These are phyloP conservation scores for Pharmacophagus antenor DNA, from an alignment of 2,888 invertebrate genomes.

Conservation along the genomic window DNA sequence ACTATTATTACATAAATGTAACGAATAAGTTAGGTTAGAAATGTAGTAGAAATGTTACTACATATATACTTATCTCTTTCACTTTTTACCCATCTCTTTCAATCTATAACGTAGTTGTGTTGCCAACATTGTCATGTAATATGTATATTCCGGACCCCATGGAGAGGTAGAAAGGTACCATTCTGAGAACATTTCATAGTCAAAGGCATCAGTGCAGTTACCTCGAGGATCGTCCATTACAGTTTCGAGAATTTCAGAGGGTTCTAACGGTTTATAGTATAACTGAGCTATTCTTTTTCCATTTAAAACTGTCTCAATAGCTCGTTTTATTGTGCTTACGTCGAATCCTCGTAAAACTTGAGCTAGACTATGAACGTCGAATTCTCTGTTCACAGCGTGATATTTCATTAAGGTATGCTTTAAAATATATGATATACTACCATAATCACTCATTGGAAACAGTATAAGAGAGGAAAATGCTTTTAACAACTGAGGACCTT, in stretches of 20 bases:
- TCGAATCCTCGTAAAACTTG: slow-evolving; percentile 79
- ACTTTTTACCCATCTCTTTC: slow-evolving; percentile 60
- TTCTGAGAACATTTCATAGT: slow-evolving; percentile 66
- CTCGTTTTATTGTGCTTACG: slow-evolving; percentile 68
- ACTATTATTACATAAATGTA: too few species aligned
- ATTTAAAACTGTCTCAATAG: slow-evolving; percentile 64
- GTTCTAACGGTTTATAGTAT: slow-evolving; percentile 72
- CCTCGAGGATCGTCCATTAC: slow-evolving; percentile 56
- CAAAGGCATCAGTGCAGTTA: slow-evolving; percentile 60
- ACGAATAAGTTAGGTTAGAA: too few species aligned
- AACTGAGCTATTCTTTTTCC: slow-evolving; percentile 76
- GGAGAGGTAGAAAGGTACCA: slow-evolving; percentile 72
- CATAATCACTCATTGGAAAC: slow-evolving; percentile 81
- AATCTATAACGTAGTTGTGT: slow-evolving; percentile 55
- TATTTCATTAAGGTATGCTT: slow-evolving; percentile 80
- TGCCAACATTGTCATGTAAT: slow-evolving; percentile 58
- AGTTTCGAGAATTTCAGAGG: slow-evolving; percentile 72
- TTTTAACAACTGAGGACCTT: slow-evolving; percentile 69
- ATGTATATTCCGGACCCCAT: slow-evolving; percentile 53
- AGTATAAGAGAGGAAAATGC: slow-evolving; percentile 80
- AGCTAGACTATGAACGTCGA: slow-evolving; percentile 81
- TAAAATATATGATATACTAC: slow-evolving; percentile 78
- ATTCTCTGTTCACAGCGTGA: slow-evolving; percentile 79
- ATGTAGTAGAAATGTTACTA: too few species aligned
- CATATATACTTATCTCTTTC: too few species aligned